Evolutionary conservation across 2,113 vertebrate genomes (phyloP).

Genomic region (Pygoscelis antarcticus): DNA sequence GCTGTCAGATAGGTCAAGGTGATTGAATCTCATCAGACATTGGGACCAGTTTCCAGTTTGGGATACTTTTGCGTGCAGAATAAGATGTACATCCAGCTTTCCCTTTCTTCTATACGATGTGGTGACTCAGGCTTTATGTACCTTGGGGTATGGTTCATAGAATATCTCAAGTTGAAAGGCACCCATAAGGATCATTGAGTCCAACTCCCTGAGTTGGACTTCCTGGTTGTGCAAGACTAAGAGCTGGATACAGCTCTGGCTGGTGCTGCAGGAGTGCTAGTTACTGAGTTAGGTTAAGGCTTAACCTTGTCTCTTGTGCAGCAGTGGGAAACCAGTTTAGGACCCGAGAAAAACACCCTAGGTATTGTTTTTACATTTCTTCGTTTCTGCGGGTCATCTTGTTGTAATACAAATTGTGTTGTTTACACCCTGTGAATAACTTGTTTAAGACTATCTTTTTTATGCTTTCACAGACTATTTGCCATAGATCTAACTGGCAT

Average conservation of each 20-base stretch:
- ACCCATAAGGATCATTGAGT: no score
- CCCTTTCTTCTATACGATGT: neutral
- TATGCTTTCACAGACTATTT: neutral
- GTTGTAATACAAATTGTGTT: neutral
- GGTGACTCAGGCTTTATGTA: neutral
- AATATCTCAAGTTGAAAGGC: no score
- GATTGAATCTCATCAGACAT: neutral
- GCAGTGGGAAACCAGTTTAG: neutral
- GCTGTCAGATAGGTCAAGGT: neutral
- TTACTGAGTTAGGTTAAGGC: neutral
- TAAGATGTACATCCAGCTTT: neutral
- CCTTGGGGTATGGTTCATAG: neutral
- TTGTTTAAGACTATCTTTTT: neutral
- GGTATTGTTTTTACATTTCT: neutral
- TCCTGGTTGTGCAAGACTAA: neutral
- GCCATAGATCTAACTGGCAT: neutral
- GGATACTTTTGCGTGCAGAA: neutral
- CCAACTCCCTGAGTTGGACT: neutral
- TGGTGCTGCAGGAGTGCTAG: neutral
- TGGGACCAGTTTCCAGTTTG: neutral
- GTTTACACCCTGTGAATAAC: neutral
- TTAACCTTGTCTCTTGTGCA: neutral
- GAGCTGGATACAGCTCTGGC: neutral
- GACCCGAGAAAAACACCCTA: neutral
- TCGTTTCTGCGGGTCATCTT: neutral